These are phyloP conservation scores for Gasterosteus nipponicus DNA, from an alignment of 2,113 vertebrate genomes.

Conservation along the genomic window DNA sequence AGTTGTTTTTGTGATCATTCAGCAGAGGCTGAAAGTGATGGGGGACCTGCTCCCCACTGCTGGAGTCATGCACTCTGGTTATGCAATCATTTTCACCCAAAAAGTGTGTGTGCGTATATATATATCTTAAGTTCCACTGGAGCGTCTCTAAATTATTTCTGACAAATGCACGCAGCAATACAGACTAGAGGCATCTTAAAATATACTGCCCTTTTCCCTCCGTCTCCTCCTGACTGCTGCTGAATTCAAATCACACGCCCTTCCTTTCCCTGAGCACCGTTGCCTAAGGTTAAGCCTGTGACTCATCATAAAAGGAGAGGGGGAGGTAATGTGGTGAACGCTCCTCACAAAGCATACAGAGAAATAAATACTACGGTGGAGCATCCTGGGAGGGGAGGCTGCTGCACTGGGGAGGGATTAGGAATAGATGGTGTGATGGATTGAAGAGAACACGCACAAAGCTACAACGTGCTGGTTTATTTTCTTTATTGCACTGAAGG, in stretches of 20 bases:
- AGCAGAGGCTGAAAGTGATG: background rate
- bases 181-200: constrained; percentile 53
- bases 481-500: background rate
- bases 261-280: constrained; percentile 28
- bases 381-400: constrained; percentile 11
- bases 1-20: background rate
- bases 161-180: constrained; percentile 63
- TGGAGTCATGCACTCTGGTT: constrained; percentile 17
- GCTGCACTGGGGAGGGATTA: background rate
- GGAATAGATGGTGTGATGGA: background rate
- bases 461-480: background rate
- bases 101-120: background rate
- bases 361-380: constrained; percentile 21
- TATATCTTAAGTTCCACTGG: constrained; percentile 33
- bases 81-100: background rate
- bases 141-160: constrained; percentile 67
- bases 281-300: constrained; percentile 63
- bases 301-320: constrained; percentile 65
- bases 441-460: background rate
- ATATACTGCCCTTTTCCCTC: constrained; percentile 70
- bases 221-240: constrained; percentile 47
- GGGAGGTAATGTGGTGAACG: constrained; percentile 49
- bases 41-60: background rate
- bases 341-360: background rate
- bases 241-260: constrained; percentile 63